A percentile compares a stretch with the other conserved stretches of the same genome.
Evolutionary conservation across 2,888 invertebrate genomes (phyloP).

Genomic region (Pandemis corylana): DNA sequence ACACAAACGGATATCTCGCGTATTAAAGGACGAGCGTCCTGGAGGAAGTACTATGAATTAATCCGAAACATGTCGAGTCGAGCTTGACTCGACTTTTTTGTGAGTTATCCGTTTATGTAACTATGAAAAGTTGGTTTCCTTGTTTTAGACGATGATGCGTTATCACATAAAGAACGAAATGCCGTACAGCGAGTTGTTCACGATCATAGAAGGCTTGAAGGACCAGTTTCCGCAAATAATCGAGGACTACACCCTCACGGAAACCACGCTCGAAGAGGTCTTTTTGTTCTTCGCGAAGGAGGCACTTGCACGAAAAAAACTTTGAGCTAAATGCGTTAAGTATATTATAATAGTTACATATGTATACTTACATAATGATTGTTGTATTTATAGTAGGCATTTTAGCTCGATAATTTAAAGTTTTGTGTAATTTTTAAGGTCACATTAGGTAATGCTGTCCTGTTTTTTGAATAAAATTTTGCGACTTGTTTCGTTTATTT

Average conservation of each 20-base stretch:
- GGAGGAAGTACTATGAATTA: too few species aligned
- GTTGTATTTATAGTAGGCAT: too few species aligned
- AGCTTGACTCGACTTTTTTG: too few species aligned
- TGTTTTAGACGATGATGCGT: slow-evolving; percentile 38
- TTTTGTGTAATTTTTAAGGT: not conserved
- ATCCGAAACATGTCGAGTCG: too few species aligned
- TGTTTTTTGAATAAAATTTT: not conserved
- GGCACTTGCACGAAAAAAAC: not conserved
- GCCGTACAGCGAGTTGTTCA: slow-evolving; percentile 42
- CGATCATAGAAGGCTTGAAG: slow-evolving; percentile 22
- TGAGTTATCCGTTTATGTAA: too few species aligned
- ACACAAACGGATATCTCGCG: too few species aligned
- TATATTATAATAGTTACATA: too few species aligned
- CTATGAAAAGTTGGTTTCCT: not conserved
- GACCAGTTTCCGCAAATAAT: slow-evolving; percentile 57
- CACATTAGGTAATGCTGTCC: not conserved
- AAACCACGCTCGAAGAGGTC: slow-evolving; percentile 89
- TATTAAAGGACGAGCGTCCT: too few species aligned
- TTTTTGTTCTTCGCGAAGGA: slow-evolving; percentile 68
- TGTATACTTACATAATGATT: too few species aligned
- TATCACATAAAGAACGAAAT: slow-evolving; percentile 40
- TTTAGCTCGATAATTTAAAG: too few species aligned
- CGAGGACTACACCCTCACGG: slow-evolving; percentile 88
- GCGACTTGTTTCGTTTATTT: not conserved
- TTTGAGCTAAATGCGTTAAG: not conserved